Base-by-base conservation (phyloP, 2,888 invertebrate genomes). In the Andrena fulva region DNA sequence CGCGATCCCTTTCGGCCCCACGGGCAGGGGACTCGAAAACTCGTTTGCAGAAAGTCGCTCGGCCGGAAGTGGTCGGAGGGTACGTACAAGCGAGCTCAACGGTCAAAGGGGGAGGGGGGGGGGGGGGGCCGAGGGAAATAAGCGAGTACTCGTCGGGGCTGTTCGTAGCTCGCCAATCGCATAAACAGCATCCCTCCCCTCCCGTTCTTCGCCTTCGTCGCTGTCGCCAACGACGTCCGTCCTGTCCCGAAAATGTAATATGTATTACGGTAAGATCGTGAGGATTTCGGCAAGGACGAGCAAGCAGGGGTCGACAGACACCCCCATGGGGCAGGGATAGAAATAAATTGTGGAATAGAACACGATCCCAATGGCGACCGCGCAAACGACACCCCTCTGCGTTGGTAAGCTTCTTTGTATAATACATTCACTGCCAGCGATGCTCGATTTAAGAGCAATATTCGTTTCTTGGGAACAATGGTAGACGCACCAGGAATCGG, bases 11-110 rank as follows among this genome's bases (percentile, higher is more conserved):
- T 89, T 87, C 83, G 67, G 72, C 59, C 80, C 56, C 62, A 52
- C 60, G 59, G 24, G 54, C 20, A 42, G 63, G 64, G 71, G 78
- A 85, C 85, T 89, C 73, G 85, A 85, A 89, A 90, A 89, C 86
- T 87, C 87, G 85, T 88, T 86, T 87, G 82, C 81, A 62, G 87
- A 77, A 66, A 81, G 59, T 77, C 78, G 85, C 69, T 74, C 83
- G 79, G 48, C 56, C 83, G 86, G 81, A 86, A 83, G 86, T 78
- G 81, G 70, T 80, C 72, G 69, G 73, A 71, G 76, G 74, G 73
- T 77, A 80, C 69, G 74, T 70, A 80, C 59, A 77, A 71, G 74
- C 71, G 52, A 27, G 12, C 50, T 29, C 50, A 35, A 77, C 60
- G 82, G 77, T 84, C 82, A 84, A 87, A 84, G 54, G 56, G 67